Evolutionary conservation across 2,113 vertebrate genomes (phyloP).

Genomic region (Amblyopsis rosae): DNA sequence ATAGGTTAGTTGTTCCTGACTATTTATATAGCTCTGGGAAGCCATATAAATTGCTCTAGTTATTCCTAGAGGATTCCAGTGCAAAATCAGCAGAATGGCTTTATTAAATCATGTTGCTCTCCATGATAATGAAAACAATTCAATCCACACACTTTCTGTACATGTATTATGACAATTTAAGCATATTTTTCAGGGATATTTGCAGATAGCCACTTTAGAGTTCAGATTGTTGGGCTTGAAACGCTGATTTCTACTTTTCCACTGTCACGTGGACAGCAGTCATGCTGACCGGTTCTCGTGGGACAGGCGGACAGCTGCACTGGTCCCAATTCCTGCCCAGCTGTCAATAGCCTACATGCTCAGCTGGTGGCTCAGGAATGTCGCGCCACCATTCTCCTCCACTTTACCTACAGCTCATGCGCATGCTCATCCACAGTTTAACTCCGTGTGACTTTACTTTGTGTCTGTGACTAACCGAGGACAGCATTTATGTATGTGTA

Average conservation of each 20-base stretch:
- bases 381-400: background rate
- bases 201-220: too few species aligned
- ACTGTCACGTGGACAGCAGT: constrained; percentile 22
- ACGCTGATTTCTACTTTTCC: constrained; percentile 12
- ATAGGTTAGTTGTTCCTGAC: background rate
- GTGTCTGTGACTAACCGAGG: background rate
- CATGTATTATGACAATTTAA: too few species aligned
- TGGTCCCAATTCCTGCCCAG: constrained; percentile 21
- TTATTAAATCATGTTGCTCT: constrained; percentile 16
- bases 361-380: constrained; percentile 45
- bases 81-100: constrained; percentile 29
- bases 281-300: constrained; percentile 43
- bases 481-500: constrained; percentile 1
- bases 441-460: too few species aligned
- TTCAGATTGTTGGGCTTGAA: too few species aligned
- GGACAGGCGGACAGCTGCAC: constrained; percentile 42
- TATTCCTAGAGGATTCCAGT: constrained; percentile 42
- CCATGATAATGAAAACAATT: constrained; percentile 3
- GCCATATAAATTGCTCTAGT: background rate
- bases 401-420: background rate
- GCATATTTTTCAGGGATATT: too few species aligned
- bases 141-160: too few species aligned
- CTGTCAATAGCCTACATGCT: constrained; percentile 32
- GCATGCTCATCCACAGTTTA: background rate
- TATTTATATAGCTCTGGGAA: too few species aligned